Evolutionary conservation across 2,797 vertebrate species (phyloP), one percentile per base, ranked within the genome.

Genomic region (Bradypodion ventrale): DNA sequence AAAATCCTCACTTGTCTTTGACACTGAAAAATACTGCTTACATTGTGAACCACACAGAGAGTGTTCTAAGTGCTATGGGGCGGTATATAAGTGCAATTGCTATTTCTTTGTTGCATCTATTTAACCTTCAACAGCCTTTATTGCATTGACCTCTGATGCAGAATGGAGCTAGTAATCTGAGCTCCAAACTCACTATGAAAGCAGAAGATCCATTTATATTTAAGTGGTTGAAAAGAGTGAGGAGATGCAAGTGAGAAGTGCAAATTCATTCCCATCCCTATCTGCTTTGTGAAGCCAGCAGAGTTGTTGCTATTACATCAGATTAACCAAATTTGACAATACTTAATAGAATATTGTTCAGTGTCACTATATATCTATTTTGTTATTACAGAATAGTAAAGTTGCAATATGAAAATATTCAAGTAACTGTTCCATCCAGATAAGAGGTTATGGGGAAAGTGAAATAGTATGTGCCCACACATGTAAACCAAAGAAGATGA

Each of bases 351-450:
- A 78, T 21, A n/a, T 60, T 77, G 40, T 60, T 77, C 44, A 70
- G 32, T 23, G 9, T 37, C 23, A 49, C 68, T n/a, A 13, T 78
- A n/a, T 42, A 72, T 78, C 75, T 29, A 19, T 7, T 49, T 68
- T 10, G 32, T 37, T 75, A 32, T 75, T 65, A 66, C 35, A 65
- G 42, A 66, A 66, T 23, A 37, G 4, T 46, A 82, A 63, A 35
- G 49, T 76, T 68, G 74, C 62, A 83, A 15, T 19, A 29, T 59
- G 42, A 83, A 83, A 49, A 76, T 46, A 76, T 83, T 42, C 42
- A 76, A 16, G 37, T 23, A 42, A 19, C 69, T 75, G 68, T 83
- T 32, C 52, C 59, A 25, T 42, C 23, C 56, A 2, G 63, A 56
- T 37, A 56, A 66, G 35, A 25, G 66, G 21, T n/a, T 44, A 15